Evolutionary conservation across 2,113 vertebrate species (phyloP).

Genomic region (Sakesphorus luctuosus): DNA sequence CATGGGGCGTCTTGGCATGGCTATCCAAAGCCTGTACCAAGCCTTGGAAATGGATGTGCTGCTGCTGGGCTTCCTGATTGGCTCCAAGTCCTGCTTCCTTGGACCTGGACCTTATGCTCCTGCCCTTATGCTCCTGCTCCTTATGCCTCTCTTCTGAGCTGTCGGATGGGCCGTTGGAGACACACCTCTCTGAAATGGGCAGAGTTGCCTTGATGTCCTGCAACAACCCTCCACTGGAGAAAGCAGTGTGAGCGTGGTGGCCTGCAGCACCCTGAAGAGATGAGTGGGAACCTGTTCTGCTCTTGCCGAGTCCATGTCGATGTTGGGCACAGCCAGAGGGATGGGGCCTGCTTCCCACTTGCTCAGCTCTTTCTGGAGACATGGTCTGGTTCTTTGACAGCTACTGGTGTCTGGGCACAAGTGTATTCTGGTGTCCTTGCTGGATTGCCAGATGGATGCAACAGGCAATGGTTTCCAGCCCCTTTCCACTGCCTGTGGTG

Average conservation of each 20-base stretch:
- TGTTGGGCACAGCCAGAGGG: neutral
- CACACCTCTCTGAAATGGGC: fast-evolving
- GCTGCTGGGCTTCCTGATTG: neutral
- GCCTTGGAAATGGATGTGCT: neutral
- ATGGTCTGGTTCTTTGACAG: neutral
- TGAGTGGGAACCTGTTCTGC: fast-evolving
- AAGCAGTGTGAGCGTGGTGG: neutral
- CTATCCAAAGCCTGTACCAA: neutral
- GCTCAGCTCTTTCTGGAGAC: neutral
- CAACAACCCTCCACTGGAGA: neutral
- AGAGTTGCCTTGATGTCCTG: neutral
- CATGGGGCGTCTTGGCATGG: fast-evolving
- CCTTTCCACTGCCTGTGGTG: neutral
- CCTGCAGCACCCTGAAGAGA: neutral
- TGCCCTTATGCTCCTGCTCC: neutral
- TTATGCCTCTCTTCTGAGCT: neutral
- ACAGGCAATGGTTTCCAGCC: neutral
- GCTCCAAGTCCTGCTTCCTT: neutral
- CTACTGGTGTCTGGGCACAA: neutral
- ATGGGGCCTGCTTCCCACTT: neutral
- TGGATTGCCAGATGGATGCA: neutral
- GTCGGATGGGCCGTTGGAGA: fast-evolving
- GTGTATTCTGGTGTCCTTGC: neutral
- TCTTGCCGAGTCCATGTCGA: fast-evolving
- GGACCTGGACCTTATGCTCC: fast-evolving